Base-by-base conservation (phyloP, 2,797 vertebrate species). In the Brachyalestes nurse region DNA sequence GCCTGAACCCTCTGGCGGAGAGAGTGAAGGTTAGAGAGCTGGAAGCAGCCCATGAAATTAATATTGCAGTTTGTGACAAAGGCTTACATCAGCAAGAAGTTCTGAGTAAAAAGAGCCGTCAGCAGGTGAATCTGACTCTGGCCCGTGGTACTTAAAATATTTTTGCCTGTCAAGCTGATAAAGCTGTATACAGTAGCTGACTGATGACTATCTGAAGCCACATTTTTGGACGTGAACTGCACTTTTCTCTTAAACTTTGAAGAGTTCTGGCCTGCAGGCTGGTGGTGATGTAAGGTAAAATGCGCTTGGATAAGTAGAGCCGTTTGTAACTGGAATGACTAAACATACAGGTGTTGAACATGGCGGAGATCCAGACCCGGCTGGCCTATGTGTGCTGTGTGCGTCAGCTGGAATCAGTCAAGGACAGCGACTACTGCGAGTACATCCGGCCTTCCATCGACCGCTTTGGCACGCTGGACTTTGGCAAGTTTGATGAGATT, bases 301-400 rank as follows among this genome's bases (percentile, higher is more conserved):
- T 71, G 34, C 21, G 40, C 10, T 23, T 69, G 25, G 23, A 19
- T 25, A 49, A 49, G 49, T n/a, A 25, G 28, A 75, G 65, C 16
- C 0, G n/a, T 76, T 38, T 66, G 19, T 61, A 28, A 71, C 14
- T 28, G 42, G 9, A 8, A 16, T 34, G 23, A 55, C 16, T 25
- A 28, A 25, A 60, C 25, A 72, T 77, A 16, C 83, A 99, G 97
- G 97, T 99, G 86, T 84, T 97, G 90, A 96, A 97, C 91, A 97
- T 99, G 97, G 97, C 96, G 0, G 97, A 99, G 94, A 99, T 99
- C 91, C 97, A 99, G 87, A 96, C 96, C 0, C 94, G 97, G 0
- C 93, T 99, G 1, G 97, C 97, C 0, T 99, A 97, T 0, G 97
- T 99, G 69, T 98, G 97, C 94, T 98, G 97, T 0, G 97, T 98